Conservation (phyloP, 2,888 invertebrate genomes). For the Eupeodes latifasciatus region DNA sequence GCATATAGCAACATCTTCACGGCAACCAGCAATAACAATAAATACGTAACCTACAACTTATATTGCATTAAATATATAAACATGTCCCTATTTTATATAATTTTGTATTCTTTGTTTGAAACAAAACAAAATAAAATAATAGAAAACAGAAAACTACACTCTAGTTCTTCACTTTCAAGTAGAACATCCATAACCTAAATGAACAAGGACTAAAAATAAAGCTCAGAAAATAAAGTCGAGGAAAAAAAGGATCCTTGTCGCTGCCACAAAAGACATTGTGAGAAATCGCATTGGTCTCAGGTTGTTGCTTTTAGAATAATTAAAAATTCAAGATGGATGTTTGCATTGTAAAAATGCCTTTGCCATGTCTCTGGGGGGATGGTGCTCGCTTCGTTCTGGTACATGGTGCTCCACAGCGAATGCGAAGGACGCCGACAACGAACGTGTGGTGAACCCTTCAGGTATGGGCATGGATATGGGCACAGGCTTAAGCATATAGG, state of each 20-base stretch:
- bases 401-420: not conserved
- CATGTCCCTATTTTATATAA: constrained; percentile 19
- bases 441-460: not conserved
- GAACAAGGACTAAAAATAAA: constrained; percentile 45
- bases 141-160: constrained; percentile 43
- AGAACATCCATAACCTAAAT: constrained; percentile 69
- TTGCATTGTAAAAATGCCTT: constrained; percentile 48
- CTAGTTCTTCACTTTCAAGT: constrained; percentile 46
- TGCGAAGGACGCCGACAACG: constrained; percentile 19
- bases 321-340: constrained; percentile 81
- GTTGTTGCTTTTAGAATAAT: constrained; percentile 82
- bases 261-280: constrained; percentile 77
- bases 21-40: no score
- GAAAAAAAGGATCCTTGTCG: constrained; percentile 51
- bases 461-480: not conserved
- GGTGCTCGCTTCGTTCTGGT: not conserved
- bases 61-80: no score
- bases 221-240: not conserved
- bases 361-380: not conserved
- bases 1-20: no score
- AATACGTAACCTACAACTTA: no score
- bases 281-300: constrained; percentile 80
- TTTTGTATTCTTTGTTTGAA: constrained; percentile 22
- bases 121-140: constrained; percentile 4
- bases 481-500: not conserved